A percentile compares a stretch with the other conserved stretches of the same genome.
Conservation (phyloP, 2,797 vertebrate genomes). For the Malacoraja senta region DNA sequence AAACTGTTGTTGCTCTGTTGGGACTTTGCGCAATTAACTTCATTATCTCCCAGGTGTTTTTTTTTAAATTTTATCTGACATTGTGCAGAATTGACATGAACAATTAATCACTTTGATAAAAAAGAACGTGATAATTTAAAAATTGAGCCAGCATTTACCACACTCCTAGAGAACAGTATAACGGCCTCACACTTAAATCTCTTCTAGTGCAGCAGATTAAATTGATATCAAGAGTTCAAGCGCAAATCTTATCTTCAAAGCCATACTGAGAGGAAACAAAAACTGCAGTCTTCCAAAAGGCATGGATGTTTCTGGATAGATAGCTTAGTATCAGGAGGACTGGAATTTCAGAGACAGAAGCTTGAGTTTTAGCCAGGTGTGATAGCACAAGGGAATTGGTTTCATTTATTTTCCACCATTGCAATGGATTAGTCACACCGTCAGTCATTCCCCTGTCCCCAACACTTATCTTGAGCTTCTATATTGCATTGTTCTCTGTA, state of each 20-base stretch:
- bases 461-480: neutral
- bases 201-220: neutral
- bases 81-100: neutral
- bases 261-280: neutral
- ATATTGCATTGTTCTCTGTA: neutral
- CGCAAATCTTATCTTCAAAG: neutral
- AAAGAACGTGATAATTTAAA: neutral
- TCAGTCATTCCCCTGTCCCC: neutral
- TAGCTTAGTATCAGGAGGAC: neutral
- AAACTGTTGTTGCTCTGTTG: neutral
- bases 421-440: neutral
- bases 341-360: neutral
- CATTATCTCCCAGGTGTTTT: too few species aligned
- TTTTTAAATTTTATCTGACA: neutral
- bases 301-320: neutral
- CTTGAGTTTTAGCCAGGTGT: neutral
- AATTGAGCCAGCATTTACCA: neutral
- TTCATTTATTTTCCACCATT: conserved; percentile 6
- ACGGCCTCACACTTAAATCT: neutral
- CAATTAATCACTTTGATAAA: neutral
- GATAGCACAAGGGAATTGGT: neutral
- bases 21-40: neutral
- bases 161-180: neutral
- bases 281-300: neutral
- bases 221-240: neutral